phyloP scores from a whole-genome alignment of 2,113 vertebrate genomes.

The Capreolus pygargus region DNA sequence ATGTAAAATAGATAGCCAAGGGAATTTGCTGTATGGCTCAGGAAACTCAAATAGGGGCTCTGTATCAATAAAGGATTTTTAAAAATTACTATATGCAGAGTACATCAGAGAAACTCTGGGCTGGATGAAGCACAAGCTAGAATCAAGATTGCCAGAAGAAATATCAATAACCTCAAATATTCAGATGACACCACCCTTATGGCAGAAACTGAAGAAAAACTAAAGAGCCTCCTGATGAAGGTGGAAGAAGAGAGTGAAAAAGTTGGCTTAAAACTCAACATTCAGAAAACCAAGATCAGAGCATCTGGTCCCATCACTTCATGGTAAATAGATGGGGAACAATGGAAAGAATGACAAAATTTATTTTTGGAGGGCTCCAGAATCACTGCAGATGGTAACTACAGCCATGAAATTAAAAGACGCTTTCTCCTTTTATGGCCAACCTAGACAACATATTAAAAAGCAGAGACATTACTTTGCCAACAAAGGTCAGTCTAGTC shows the following conservation, averaged over 20 bases:
- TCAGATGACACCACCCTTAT: background rate
- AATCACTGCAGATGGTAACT: background rate
- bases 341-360: background rate
- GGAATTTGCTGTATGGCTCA: background rate
- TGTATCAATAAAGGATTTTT: background rate
- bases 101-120: background rate
- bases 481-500: accelerated
- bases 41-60: background rate
- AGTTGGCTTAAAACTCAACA: background rate
- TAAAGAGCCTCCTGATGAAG: background rate
- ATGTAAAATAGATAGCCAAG: background rate
- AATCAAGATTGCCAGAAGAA: background rate
- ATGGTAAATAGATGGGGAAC: background rate
- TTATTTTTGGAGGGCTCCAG: background rate
- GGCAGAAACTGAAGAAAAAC: background rate
- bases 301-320: background rate
- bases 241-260: background rate
- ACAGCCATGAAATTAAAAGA: background rate
- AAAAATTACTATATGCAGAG: background rate
- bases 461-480: background rate
- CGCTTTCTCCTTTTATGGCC: background rate
- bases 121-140: background rate
- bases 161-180: background rate
- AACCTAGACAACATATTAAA: background rate
- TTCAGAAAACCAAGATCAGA: background rate